Percentiles rank a stretch among this genome's conserved stretches.
Evolutionary conservation across 2,888 invertebrate genomes (phyloP).

Genomic region (Amaurobius ferox): DNA sequence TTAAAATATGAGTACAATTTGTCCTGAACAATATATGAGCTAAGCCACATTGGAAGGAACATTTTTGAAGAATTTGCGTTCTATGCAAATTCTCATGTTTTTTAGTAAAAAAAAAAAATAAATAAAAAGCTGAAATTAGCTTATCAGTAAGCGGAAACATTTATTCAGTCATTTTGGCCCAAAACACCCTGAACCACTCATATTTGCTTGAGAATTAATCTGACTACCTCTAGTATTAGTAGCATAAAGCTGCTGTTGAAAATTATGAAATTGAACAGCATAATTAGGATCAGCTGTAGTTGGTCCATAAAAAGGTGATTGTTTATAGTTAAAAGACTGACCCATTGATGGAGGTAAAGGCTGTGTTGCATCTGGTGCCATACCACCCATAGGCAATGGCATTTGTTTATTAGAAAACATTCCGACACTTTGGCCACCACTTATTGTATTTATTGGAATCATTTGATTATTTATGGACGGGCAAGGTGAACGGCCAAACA

Average conservation of each 20-base stretch:
- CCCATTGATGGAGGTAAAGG: slow-evolving; percentile 74
- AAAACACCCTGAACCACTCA: slow-evolving; percentile 69
- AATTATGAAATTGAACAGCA: slow-evolving; percentile 96
- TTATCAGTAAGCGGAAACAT: slow-evolving; percentile 25
- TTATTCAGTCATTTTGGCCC: slow-evolving; percentile 57
- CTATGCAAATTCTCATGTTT: slow-evolving; percentile 29
- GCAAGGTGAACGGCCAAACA: slow-evolving; percentile 70
- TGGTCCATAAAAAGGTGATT: slow-evolving; percentile 87
- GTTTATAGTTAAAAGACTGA: slow-evolving; percentile 82
- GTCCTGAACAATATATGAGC: slow-evolving; percentile 37
- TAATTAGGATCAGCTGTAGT: slow-evolving; percentile 92
- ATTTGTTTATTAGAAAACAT: slow-evolving; percentile 67
- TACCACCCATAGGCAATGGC: slow-evolving; percentile 78
- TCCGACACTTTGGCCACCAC: slow-evolving; percentile 61
- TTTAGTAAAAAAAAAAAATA: slow-evolving; percentile 19
- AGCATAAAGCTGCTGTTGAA: slow-evolving; percentile 95
- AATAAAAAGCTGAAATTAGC: slow-evolving; percentile 42
- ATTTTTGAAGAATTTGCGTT: slow-evolving; percentile 33
- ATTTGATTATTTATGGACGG: slow-evolving; percentile 67
- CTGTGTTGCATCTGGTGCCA: slow-evolving; percentile 73
- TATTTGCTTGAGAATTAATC: slow-evolving; percentile 67
- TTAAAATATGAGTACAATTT: slow-evolving; percentile 39
- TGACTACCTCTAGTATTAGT: slow-evolving; percentile 84
- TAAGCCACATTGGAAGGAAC: slow-evolving; percentile 70
- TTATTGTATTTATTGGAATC: slow-evolving; percentile 75